A percentile compares a stretch with the other conserved stretches of the same genome.
Evolutionary conservation across 1,140 invertebrate species (phyloP).

Genomic region (Bilobella aurantiaca): DNA sequence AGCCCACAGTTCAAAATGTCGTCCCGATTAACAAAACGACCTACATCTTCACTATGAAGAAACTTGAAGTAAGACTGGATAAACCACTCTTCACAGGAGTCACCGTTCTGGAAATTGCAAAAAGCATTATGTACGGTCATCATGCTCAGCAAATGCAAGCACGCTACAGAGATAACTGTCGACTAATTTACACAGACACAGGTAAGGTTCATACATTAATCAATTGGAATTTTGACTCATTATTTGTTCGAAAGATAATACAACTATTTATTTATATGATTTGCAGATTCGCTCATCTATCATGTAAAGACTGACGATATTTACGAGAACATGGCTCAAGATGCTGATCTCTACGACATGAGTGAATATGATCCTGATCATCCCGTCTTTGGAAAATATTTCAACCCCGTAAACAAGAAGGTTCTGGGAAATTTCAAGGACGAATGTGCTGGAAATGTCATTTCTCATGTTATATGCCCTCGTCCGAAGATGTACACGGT

Average conservation of each 20-base stretch:
- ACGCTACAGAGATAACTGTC: constrained; percentile 28
- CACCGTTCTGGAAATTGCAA: constrained; percentile 40
- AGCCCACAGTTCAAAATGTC: no score
- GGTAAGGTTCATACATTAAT: no score
- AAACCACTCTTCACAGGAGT: constrained; percentile 42
- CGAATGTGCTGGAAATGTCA: no score
- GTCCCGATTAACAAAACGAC: constrained; percentile 39
- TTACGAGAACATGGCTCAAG: constrained; percentile 8
- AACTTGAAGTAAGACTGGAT: constrained; percentile 37
- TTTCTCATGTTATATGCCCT: not conserved
- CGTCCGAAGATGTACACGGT: constrained; percentile 10
- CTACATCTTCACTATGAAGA: constrained; percentile 38
- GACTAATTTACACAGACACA: constrained; percentile 40
- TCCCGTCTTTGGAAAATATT: constrained; percentile 7
- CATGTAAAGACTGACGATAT: not conserved
- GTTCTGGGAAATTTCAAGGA: no score
- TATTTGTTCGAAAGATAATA: no score
- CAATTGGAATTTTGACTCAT: no score
- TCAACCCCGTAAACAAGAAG: constrained; percentile 9
- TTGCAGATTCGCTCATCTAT: constrained; percentile 1
- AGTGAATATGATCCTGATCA: not conserved
- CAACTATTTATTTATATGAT: no score
- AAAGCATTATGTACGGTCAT: constrained; percentile 38
- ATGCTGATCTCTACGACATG: not conserved
- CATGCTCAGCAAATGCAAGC: constrained; percentile 12